Conservation (phyloP, 2,888 invertebrate genomes). For the Zelleria hepariella region DNA sequence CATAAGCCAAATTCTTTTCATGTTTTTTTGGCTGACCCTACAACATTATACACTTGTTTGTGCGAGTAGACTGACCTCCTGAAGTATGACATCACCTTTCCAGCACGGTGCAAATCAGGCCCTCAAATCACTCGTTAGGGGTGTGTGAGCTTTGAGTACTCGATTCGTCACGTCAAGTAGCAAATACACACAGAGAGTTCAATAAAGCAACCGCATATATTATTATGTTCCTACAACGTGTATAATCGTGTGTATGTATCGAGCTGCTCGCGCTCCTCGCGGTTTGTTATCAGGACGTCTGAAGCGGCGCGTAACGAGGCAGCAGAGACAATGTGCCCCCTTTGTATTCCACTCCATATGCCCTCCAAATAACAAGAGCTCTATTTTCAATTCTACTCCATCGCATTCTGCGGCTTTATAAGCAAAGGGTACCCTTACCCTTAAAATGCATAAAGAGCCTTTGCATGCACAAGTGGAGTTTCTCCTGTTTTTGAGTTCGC, state of each 20-base stretch:
- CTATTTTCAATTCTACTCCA: constrained; percentile 64
- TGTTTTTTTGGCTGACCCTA: no score
- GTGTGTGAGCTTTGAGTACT: no score
- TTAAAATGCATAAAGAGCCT: constrained; percentile 48
- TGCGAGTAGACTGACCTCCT: no score
- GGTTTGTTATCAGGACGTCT: constrained; percentile 64
- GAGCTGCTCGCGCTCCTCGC: constrained; percentile 14
- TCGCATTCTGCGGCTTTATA: constrained; percentile 41
- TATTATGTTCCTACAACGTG: neutral
- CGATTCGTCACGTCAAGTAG: neutral
- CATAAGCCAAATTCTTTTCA: no score
- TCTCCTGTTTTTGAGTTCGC: constrained; percentile 24
- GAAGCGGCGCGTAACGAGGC: constrained; percentile 59
- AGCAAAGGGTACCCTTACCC: constrained; percentile 34
- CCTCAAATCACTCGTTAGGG: no score
- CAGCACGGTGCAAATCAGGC: no score
- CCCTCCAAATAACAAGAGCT: constrained; percentile 68
- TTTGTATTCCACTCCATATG: constrained; percentile 63
- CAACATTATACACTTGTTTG: no score
- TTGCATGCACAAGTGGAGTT: constrained; percentile 39
- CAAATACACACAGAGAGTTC: neutral
- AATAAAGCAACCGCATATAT: neutral
- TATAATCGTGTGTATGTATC: neutral
- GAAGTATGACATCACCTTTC: no score
- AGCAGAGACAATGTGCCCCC: constrained; percentile 58